A percentile compares a stretch with the other conserved stretches of the same genome.
Conservation (phyloP, 2,888 invertebrate genomes). For the Spialia ferax region DNA sequence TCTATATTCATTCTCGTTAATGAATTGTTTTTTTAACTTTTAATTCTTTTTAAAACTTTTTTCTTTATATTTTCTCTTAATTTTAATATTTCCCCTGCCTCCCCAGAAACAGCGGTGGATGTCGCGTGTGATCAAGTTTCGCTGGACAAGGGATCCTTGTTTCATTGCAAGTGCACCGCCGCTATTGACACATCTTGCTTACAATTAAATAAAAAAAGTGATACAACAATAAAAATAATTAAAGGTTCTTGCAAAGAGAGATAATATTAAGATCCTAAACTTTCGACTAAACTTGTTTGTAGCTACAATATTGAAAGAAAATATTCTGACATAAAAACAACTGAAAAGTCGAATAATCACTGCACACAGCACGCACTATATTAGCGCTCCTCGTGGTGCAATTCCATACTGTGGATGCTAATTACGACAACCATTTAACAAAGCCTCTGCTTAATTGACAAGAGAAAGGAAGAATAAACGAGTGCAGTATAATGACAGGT, state of each 20-base stretch:
- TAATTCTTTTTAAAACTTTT: too few relatives aligned
- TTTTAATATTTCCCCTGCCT: constrained; percentile 50
- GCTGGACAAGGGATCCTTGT: constrained; percentile 66
- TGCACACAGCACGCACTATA: not conserved
- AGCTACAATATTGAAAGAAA: not conserved
- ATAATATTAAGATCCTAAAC: too few relatives aligned
- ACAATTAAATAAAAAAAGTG: not conserved
- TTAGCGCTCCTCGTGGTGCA: constrained; percentile 56
- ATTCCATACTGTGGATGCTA: constrained; percentile 66
- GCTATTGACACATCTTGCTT: constrained; percentile 7
- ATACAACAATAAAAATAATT: too few relatives aligned
- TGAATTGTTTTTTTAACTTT: too few relatives aligned
- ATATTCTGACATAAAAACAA: not conserved
- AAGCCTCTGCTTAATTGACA: constrained; percentile 51
- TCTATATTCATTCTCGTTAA: too few relatives aligned
- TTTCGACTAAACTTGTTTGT: too few relatives aligned
- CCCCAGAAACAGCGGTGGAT: constrained; percentile 61
- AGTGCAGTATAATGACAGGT: constrained; percentile 48
- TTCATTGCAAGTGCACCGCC: constrained; percentile 49
- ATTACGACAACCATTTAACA: constrained; percentile 60
- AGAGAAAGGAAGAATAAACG: constrained; percentile 33
- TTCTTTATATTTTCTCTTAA: too few relatives aligned
- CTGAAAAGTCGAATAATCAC: constrained; percentile 3
- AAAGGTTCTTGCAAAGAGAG: too few relatives aligned
- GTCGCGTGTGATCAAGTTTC: constrained; percentile 83